Percentiles rank a stretch among this genome's conserved stretches.
These are phyloP conservation scores for Dasypus novemcinctus DNA, from an alignment of 2,113 vertebrate species.

Conservation along the genomic window DNA sequence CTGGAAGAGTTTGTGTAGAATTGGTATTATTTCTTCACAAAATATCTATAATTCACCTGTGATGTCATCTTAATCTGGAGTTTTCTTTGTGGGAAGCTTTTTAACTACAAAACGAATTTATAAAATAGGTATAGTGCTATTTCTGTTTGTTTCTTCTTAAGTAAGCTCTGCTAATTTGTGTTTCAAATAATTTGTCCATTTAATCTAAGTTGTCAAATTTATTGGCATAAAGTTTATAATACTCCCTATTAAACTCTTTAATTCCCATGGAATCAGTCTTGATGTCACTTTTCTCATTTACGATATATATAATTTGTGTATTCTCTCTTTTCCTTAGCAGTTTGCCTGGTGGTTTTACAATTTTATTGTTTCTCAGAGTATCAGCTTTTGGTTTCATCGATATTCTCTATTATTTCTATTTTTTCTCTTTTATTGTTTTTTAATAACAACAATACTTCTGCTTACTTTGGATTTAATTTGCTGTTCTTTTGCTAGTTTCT, in stretches of 20 bases:
- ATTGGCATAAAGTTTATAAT: not conserved
- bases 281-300: not conserved
- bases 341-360: too few relatives aligned
- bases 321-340: not conserved
- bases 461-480: not conserved
- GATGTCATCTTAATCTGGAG: too few relatives aligned
- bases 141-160: too few relatives aligned
- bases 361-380: not conserved
- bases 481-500: too few relatives aligned
- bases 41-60: too few relatives aligned
- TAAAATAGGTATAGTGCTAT: not conserved
- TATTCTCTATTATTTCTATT: not conserved
- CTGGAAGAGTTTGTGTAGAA: too few relatives aligned
- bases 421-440: too few relatives aligned
- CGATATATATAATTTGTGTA: not conserved
- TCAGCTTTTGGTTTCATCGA: too few relatives aligned
- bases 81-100: not conserved
- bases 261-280: not conserved
- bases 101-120: not conserved
- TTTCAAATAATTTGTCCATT: too few relatives aligned
- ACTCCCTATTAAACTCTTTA: not conserved
- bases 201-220: not conserved
- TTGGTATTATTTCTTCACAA: too few relatives aligned
- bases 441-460: too few relatives aligned
- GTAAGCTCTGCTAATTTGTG: too few relatives aligned